phyloP scores from a whole-genome alignment of 2,888 invertebrate species.

The Carpatolechia fugitivella region DNA sequence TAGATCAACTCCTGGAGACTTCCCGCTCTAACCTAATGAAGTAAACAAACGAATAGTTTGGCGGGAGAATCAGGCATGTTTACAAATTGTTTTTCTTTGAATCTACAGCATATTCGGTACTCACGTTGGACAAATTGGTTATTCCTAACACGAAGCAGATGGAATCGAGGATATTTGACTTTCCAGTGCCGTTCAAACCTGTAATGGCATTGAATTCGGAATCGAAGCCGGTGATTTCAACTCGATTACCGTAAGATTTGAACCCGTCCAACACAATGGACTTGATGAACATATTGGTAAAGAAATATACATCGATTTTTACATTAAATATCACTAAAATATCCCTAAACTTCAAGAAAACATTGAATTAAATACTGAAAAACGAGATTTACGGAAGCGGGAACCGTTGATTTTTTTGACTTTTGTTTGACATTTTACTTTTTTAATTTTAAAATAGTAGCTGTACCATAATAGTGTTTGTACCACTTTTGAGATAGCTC shows the following conservation, averaged over 20 bases:
- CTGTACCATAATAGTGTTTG: not conserved
- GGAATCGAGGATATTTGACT: slow-evolving; percentile 97
- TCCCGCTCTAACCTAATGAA: slow-evolving; percentile 91
- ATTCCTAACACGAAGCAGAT: slow-evolving; percentile 99
- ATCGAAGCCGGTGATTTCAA: slow-evolving; percentile 96
- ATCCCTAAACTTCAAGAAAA: slow-evolving; percentile 1
- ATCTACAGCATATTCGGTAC: slow-evolving; percentile 31
- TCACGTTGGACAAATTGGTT: slow-evolving; percentile 92
- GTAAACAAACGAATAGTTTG: not conserved
- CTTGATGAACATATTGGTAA: slow-evolving; percentile 90
- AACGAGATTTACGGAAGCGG: slow-evolving; percentile 21
- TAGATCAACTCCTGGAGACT: slow-evolving; percentile 97
- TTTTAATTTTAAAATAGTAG: not conserved
- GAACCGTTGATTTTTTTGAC: slow-evolving; percentile 33
- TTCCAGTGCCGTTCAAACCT: slow-evolving; percentile 98
- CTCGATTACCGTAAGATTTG: slow-evolving; percentile 97
- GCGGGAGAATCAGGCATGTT: not conserved
- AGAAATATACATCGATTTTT: slow-evolving; percentile 17
- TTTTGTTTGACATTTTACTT: slow-evolving; percentile 15
- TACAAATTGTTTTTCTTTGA: too few relatives aligned
- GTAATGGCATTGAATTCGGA: slow-evolving; percentile 98
- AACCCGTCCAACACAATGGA: slow-evolving; percentile 97
- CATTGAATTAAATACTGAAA: slow-evolving; percentile 26
- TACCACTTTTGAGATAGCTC: not conserved
- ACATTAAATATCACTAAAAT: not conserved